Conservation (phyloP, 1,140 invertebrate genomes). For the Drosophila oshimai region DNA sequence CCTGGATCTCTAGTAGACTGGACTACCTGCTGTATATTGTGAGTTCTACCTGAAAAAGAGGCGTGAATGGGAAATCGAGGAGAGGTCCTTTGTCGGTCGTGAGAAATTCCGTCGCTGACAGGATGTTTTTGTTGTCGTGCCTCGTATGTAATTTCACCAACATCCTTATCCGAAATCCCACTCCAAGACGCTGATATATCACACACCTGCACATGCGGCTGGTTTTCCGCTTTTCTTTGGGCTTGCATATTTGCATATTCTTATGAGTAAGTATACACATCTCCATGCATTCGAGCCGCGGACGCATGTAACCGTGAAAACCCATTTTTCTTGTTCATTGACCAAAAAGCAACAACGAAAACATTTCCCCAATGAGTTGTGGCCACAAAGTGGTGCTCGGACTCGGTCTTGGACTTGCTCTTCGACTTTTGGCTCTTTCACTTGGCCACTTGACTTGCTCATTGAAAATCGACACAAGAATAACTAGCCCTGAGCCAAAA, state of each 20-base stretch:
- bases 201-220: conserved; percentile 30
- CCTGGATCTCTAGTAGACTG: no score
- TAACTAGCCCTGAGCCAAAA: no score
- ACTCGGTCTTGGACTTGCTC: conserved; percentile 26
- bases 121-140: conserved; percentile 7
- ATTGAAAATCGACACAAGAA: no score
- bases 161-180: no score
- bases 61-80: conserved; percentile 27
- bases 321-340: conserved; percentile 80
- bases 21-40: conserved; percentile 2
- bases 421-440: conserved; percentile 30
- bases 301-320: conserved; percentile 80
- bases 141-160: neutral
- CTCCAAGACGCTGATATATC: neutral
- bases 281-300: conserved; percentile 15
- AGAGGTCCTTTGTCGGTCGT: conserved; percentile 25
- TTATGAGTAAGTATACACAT: conserved; percentile 14
- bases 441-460: conserved; percentile 28
- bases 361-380: conserved; percentile 42
- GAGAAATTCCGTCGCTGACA: conserved; percentile 17
- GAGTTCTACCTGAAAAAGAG: conserved; percentile 12
- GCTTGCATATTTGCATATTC: conserved; percentile 10
- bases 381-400: conserved; percentile 29
- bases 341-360: conserved; percentile 50
- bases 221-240: conserved; percentile 8